Conservation (phyloP, 2,113 vertebrate species). For the Pluvianellus socialis region DNA sequence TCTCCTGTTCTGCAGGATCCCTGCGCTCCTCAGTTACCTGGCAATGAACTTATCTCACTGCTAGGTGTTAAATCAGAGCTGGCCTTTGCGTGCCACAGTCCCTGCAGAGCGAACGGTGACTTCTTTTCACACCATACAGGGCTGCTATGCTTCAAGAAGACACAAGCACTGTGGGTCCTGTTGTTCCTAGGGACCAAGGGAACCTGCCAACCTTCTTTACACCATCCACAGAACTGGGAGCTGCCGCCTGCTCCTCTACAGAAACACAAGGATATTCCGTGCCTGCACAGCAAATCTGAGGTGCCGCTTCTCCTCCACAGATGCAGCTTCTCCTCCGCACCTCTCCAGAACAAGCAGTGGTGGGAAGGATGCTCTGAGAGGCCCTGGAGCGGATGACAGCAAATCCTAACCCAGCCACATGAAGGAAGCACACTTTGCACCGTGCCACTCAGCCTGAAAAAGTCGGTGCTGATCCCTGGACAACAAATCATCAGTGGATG, state of each 20-base stretch:
- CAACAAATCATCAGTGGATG: background rate
- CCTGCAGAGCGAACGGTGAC: background rate
- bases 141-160: background rate
- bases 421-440: background rate
- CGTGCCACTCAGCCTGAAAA: background rate
- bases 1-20: background rate
- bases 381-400: background rate
- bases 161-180: background rate
- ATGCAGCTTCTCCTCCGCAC: background rate
- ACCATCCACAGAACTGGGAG: background rate
- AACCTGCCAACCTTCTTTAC: background rate
- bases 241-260: slow-evolving; percentile 8
- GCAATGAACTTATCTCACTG: background rate
- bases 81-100: background rate
- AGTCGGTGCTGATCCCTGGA: background rate
- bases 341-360: background rate
- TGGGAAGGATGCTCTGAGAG: background rate
- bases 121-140: background rate
- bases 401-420: background rate
- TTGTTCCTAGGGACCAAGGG: background rate
- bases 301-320: background rate
- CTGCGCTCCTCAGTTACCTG: background rate
- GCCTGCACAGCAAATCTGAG: background rate
- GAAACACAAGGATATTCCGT: background rate
- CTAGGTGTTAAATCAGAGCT: background rate